Evolutionary conservation across 2,113 vertebrate genomes (phyloP).

Genomic region (Trematocara macrostoma): DNA sequence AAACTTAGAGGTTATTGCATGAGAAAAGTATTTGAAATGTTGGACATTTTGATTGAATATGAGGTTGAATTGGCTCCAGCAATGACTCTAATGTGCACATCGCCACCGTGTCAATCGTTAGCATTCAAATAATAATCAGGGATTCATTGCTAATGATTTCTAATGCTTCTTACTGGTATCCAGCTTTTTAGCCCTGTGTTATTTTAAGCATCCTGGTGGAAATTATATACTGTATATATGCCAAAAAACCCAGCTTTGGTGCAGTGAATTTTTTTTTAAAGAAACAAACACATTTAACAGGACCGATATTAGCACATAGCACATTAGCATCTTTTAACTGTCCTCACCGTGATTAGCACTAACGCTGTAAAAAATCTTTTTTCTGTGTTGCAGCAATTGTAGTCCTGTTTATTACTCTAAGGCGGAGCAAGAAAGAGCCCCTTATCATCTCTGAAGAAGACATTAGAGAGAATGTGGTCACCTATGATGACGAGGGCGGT

Average conservation of each 20-base stretch:
- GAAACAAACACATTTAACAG: not conserved
- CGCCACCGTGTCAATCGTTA: constrained; percentile 8
- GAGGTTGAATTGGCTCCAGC: not conserved
- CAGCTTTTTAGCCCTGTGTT: not conserved
- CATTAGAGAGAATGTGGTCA: constrained; percentile 93
- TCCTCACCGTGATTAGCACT: not conserved
- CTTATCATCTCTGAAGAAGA: constrained; percentile 95
- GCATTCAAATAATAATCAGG: not conserved
- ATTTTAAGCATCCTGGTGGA: constrained; percentile 29
- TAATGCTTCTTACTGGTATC: constrained; percentile 29
- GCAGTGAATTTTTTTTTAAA: constrained; percentile 20
- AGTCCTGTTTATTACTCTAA: constrained; percentile 90
- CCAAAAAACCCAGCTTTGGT: constrained; percentile 1
- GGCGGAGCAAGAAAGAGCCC: constrained; percentile 90
- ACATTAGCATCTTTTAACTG: not conserved
- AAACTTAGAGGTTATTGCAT: not conserved
- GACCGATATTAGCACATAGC: constrained; percentile 5
- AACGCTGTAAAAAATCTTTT: not conserved
- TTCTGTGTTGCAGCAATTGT: constrained; percentile 80
- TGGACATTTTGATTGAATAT: not conserved
- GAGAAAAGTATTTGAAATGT: not conserved
- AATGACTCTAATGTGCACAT: not conserved
- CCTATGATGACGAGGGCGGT: constrained; percentile 93
- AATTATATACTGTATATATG: constrained; percentile 21
- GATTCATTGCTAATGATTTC: constrained; percentile 7